Base-by-base conservation (phyloP, 2,888 invertebrate genomes). In the Tetragonisca angustula region DNA sequence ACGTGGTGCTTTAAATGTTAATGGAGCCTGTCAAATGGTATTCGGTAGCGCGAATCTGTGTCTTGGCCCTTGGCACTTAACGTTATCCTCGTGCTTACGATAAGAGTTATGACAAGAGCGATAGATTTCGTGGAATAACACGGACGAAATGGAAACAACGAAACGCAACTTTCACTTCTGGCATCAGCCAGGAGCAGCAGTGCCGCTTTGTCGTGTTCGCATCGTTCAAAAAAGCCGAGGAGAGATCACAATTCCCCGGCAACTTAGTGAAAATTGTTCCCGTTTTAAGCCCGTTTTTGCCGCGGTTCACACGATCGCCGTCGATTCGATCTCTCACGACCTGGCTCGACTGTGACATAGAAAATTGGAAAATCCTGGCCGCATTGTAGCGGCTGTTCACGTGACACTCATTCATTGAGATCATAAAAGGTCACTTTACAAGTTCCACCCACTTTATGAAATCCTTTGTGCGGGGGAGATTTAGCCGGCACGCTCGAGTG, bases 361-460 rank as follows among this genome's bases (percentile, higher is more conserved):
- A 81, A 89, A 89, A 88, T 88, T 87, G 87, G 73, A 85, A 88
- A 88, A 89, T 89, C 87, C 59, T 67, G 49, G 87, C 56, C 54
- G 83, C 61, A 86, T 86, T 86, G 83, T 77, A 84, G 64, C 82
- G 71, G 79, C 86, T 74, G 84, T 83, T 91, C 90, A 87, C 90
- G 90, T 88, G 91, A 90, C 91, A 85, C 84, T 88, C 81, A 88
- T 89, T 90, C 90, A 87, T 86, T 75, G 87, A 71, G 78, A 84
- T 89, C 92, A 91, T 93, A 92, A 93, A 92, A 91, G 92, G 91
- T 92, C 92, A 92, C 92, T 92, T 92, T 91, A 92, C 91, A 91
- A 91, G 91, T 91, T 90, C 91, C 91, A 91, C 92, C 91, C 88
- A 91, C 91, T 91, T 91, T 91, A 91, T 90, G 87, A 88, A 89